phyloP scores from a whole-genome alignment of 1,140 invertebrate genomes.

The Bursaphelenchus mucronatus region DNA sequence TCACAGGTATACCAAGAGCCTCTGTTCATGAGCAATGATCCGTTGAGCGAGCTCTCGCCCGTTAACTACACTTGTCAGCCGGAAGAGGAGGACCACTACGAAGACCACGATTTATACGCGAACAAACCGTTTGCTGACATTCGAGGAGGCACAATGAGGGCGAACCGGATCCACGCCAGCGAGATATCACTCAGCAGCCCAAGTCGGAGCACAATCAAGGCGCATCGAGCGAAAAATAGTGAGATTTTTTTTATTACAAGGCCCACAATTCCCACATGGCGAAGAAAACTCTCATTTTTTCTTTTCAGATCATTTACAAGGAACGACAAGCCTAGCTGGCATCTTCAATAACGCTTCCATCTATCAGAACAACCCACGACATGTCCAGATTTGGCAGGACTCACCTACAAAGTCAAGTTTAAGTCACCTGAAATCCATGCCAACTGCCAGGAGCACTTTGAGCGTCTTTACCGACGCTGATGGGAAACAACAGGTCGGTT shows the following conservation, averaged over 20 bases:
- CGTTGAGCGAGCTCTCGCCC: conserved; percentile 5
- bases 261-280: too few species aligned
- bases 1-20: conserved; percentile 8
- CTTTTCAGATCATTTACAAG: not conserved
- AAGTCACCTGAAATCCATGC: not conserved
- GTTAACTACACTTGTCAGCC: conserved; percentile 6
- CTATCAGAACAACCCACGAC: not conserved
- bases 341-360: not conserved
- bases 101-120: not conserved
- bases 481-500: conserved; percentile 1
- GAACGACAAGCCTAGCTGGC: conserved; percentile 2
- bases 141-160: conserved; percentile 4
- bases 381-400: not conserved
- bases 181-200: conserved; percentile 11
- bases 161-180: conserved; percentile 4
- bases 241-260: not conserved
- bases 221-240: conserved; percentile 2
- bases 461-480: conserved; percentile 10
- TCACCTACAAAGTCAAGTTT: not conserved
- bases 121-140: conserved; percentile 17
- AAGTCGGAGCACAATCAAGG: not conserved
- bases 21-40: conserved; percentile 10
- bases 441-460: conserved; percentile 2
- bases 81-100: conserved; percentile 6
- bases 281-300: not conserved